Percentiles rank a stretch among this genome's conserved stretches.
Evolutionary conservation across 2,797 vertebrate species (phyloP).

Genomic region (Chrosomus eos): DNA sequence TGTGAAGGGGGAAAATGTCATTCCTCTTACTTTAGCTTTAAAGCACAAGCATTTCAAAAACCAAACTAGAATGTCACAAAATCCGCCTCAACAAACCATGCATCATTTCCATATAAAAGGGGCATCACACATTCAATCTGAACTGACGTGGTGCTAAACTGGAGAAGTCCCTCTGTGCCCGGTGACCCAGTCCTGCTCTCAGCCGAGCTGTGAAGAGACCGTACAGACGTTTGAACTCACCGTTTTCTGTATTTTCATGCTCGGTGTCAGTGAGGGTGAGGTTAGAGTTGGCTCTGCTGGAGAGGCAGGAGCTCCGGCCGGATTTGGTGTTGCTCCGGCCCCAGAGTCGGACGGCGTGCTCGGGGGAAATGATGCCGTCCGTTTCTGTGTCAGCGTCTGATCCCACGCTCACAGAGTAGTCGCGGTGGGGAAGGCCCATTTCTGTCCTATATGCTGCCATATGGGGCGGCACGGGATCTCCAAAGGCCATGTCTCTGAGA

Average conservation of each 20-base stretch:
- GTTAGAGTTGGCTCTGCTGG: conserved; percentile 97
- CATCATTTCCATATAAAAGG: conserved; percentile 39
- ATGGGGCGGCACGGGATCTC: conserved; percentile 84
- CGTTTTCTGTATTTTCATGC: conserved; percentile 95
- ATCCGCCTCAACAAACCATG: conserved; percentile 22
- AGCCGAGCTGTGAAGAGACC: neutral
- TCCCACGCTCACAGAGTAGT: conserved; percentile 89
- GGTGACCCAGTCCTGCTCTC: neutral
- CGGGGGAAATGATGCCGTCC: conserved; percentile 89
- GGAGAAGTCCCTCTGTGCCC: conserved; percentile 8
- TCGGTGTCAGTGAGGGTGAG: conserved; percentile 97
- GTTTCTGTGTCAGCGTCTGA: conserved; percentile 93
- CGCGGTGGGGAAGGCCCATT: conserved; percentile 87
- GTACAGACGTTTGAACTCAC: conserved; percentile 71
- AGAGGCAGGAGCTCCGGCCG: conserved; percentile 94
- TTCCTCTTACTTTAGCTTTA: conserved; percentile 4
- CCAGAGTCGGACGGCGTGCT: conserved; percentile 92
- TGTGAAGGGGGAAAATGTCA: conserved; percentile 29
- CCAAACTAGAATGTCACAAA: conserved; percentile 21
- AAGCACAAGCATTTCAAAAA: conserved; percentile 29
- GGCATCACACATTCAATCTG: conserved; percentile 16
- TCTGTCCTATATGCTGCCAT: conserved; percentile 89
- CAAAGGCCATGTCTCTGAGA: conserved; percentile 90
- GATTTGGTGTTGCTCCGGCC: conserved; percentile 90
- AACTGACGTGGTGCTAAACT: conserved; percentile 18